These are phyloP conservation scores for Nowickia ferox DNA, from an alignment of 2,888 invertebrate genomes.

Conservation along the genomic window DNA sequence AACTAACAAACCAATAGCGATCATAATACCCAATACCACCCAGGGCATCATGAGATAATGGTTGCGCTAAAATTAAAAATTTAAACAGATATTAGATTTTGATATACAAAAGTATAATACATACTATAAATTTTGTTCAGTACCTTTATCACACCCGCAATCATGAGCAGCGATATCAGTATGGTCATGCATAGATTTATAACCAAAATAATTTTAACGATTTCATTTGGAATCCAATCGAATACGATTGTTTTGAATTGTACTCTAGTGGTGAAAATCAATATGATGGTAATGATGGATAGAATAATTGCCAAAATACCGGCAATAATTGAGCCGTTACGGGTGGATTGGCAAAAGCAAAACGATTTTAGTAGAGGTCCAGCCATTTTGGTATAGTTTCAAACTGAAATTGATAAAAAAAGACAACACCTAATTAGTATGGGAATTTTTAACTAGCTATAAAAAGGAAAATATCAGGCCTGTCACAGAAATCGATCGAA, in stretches of 20 bases:
- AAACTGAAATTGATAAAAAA: constrained; percentile 49
- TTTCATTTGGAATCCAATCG: constrained; percentile 87
- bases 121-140: no score
- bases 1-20: constrained; percentile 90
- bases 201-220: constrained; percentile 90
- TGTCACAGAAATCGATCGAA: no score
- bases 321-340: constrained; percentile 89
- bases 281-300: constrained; percentile 88
- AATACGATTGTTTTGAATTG: constrained; percentile 91
- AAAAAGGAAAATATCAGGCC: no score
- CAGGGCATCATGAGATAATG: constrained; percentile 93
- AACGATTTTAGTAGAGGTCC: constrained; percentile 86
- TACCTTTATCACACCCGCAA: constrained; percentile 90
- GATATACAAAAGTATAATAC: no score
- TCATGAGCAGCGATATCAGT: constrained; percentile 89
- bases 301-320: constrained; percentile 90
- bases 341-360: constrained; percentile 89
- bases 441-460: background rate
- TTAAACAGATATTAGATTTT: constrained; percentile 61
- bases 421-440: constrained; percentile 12
- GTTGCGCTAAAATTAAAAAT: constrained; percentile 86
- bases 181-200: constrained; percentile 93
- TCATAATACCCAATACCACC: constrained; percentile 91
- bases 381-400: constrained; percentile 77
- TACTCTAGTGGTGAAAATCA: constrained; percentile 87